Conservation (phyloP, 2,888 invertebrate species). For the Coelinius sp. region DNA sequence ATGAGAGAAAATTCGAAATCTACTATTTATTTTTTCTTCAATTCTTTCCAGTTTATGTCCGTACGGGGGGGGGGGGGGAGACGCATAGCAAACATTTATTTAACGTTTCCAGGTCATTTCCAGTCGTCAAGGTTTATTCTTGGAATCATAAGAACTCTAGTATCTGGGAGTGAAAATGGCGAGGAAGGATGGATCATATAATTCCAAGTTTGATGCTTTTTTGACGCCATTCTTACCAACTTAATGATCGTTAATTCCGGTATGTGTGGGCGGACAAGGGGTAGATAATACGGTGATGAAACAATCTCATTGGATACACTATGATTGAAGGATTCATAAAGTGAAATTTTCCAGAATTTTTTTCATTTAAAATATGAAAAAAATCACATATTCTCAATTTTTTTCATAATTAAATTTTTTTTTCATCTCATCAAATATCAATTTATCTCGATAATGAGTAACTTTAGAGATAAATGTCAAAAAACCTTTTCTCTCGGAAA, state of each 20-base stretch:
- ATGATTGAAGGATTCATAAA: too few species aligned
- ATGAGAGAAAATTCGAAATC: background rate
- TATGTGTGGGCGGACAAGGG: background rate
- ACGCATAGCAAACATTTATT: background rate
- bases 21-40: background rate
- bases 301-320: background rate
- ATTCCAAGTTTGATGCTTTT: background rate
- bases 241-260: conserved; percentile 1
- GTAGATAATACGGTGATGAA: too few species aligned
- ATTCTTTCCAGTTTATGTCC: background rate
- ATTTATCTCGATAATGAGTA: too few species aligned
- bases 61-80: too few species aligned
- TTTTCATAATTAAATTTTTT: too few species aligned
- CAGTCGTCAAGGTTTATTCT: conserved; percentile 9
- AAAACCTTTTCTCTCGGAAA: too few species aligned
- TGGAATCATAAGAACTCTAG: background rate
- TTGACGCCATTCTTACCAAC: background rate
- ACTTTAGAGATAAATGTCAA: too few species aligned
- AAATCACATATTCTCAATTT: too few species aligned
- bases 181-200: conserved; percentile 1
- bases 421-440: too few species aligned
- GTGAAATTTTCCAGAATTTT: background rate
- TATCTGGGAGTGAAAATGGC: background rate
- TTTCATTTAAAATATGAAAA: background rate
- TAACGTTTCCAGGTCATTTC: background rate